Conservation (phyloP, 2,888 invertebrate genomes). For the Hydroisotoma schaefferi region DNA sequence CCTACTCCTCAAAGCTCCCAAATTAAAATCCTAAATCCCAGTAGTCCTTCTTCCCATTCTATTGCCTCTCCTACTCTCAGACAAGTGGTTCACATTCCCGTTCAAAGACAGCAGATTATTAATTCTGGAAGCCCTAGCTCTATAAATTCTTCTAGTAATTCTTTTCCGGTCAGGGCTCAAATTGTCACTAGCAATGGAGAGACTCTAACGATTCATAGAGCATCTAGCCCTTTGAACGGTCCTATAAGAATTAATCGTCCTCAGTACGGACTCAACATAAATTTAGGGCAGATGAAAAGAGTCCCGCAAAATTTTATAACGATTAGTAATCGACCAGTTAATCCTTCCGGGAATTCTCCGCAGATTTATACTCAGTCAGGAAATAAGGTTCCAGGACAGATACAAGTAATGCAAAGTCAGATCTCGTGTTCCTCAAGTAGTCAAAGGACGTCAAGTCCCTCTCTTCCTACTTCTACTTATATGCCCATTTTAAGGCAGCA, state of each 20-base stretch:
- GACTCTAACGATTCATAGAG: slow-evolving; percentile 48
- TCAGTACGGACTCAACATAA: slow-evolving; percentile 30
- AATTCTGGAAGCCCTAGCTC: slow-evolving; percentile 22
- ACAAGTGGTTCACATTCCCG: slow-evolving; percentile 33
- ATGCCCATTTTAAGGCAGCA: background rate
- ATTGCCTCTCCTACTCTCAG: slow-evolving; percentile 24
- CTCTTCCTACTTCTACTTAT: background rate
- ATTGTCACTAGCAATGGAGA: slow-evolving; percentile 48
- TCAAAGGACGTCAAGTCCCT: background rate
- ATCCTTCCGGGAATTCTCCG: background rate
- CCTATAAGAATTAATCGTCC: slow-evolving; percentile 38
- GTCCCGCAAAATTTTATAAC: slow-evolving; percentile 39
- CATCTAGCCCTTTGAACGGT: slow-evolving; percentile 34
- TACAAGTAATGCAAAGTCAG: background rate
- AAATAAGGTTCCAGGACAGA: background rate
- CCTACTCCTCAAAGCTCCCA: slow-evolving; percentile 21
- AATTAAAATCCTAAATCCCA: slow-evolving; percentile 26
- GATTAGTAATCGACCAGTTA: slow-evolving; percentile 23
- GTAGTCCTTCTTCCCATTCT: slow-evolving; percentile 17
- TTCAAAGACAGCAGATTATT: slow-evolving; percentile 21
- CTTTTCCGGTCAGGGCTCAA: slow-evolving; percentile 45
- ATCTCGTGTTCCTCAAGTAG: background rate
- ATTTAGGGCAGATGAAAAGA: slow-evolving; percentile 36
- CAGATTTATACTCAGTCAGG: background rate
- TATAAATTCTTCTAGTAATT: slow-evolving; percentile 8